Evolutionary conservation across 2,113 vertebrate species (phyloP).

Genomic region (Nannobrachium achirus): DNA sequence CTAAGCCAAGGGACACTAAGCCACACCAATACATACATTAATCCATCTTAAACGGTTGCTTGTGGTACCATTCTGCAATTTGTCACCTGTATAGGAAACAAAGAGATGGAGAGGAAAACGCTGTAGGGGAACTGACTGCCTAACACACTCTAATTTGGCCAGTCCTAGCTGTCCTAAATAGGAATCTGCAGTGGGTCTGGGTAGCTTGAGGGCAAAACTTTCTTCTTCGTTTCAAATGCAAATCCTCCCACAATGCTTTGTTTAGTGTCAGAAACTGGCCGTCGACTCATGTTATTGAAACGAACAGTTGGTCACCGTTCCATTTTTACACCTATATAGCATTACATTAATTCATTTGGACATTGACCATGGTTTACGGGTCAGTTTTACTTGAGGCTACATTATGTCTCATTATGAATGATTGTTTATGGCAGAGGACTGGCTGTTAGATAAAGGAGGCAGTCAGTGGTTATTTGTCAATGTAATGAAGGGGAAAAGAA

Average conservation of each 20-base stretch:
- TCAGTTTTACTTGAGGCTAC: neutral
- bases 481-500: too few species aligned
- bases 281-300: neutral
- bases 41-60: conserved; percentile 14
- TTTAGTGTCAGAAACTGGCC: conserved; percentile 21
- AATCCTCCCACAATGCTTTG: neutral
- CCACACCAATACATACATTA: neutral
- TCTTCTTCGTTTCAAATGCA: conserved; percentile 12
- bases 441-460: neutral
- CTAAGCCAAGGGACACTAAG: conserved; percentile 2
- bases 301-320: neutral
- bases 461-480: neutral
- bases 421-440: neutral
- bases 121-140: conserved; percentile 1
- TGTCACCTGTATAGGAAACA: conserved; percentile 11
- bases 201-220: conserved; percentile 33
- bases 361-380: neutral
- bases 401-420: neutral
- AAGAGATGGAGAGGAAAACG: conserved; percentile 4
- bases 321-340: neutral
- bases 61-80: neutral
- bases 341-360: neutral
- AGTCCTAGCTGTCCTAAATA: conserved; percentile 22
- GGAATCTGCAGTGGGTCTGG: conserved; percentile 39
- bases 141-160: conserved; percentile 11